A percentile compares a stretch with the other conserved stretches of the same genome.
Evolutionary conservation across 2,888 invertebrate genomes (phyloP).

Genomic region (Gonocerus acuteangulatus): DNA sequence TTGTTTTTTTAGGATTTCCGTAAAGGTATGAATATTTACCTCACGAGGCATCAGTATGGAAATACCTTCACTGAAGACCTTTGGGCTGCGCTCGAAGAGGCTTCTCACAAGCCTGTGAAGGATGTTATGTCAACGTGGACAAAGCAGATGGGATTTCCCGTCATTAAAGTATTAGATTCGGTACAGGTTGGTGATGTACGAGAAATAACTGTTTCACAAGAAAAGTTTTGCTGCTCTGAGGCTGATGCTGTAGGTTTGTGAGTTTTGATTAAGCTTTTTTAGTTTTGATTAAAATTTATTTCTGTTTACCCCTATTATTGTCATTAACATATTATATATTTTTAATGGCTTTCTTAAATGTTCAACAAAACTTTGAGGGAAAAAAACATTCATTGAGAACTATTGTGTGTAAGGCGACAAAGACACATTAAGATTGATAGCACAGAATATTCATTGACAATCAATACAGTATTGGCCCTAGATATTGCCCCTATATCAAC

Average conservation of each 20-base stretch:
- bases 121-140: conserved; percentile 96
- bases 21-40: conserved; percentile 84
- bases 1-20: conserved; percentile 60
- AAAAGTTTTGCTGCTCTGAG: conserved; percentile 63
- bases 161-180: conserved; percentile 53
- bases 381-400: too few relatives aligned
- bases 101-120: conserved; percentile 66
- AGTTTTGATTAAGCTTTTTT: not conserved
- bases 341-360: not conserved
- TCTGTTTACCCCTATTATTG: too few relatives aligned
- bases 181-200: conserved; percentile 57
- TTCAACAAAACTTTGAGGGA: too few relatives aligned
- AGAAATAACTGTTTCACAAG: conserved; percentile 65
- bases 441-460: too few relatives aligned
- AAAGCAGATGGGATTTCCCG: conserved; percentile 88
- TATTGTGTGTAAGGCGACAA: too few relatives aligned
- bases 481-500: too few relatives aligned
- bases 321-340: not conserved
- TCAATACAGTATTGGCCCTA: too few relatives aligned
- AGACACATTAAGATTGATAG: too few relatives aligned
- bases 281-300: too few relatives aligned
- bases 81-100: conserved; percentile 75
- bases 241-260: conserved; percentile 52
- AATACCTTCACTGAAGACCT: conserved; percentile 91
- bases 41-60: conserved; percentile 75